Evolutionary conservation across 2,113 vertebrate species (phyloP).

Genomic region (Corythornis cristatus): DNA sequence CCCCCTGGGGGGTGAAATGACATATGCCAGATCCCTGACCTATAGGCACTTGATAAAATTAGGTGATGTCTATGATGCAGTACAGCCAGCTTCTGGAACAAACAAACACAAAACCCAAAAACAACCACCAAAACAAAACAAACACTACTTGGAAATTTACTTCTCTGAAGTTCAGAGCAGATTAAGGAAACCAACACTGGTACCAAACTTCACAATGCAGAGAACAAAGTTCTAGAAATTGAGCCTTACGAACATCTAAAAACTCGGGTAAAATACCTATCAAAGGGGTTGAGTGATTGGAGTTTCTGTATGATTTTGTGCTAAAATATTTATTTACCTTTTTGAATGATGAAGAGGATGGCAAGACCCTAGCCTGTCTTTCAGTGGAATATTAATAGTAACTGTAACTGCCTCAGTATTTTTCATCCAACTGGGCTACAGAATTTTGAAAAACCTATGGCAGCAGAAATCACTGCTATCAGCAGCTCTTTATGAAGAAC

Average conservation of each 20-base stretch:
- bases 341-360: neutral
- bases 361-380: neutral
- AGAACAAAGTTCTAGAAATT: neutral
- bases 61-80: slow-evolving; percentile 62
- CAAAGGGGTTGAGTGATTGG: neutral
- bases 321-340: neutral
- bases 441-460: neutral
- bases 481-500: neutral
- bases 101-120: neutral
- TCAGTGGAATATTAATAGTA: neutral
- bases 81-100: slow-evolving; percentile 46
- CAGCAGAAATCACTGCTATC: neutral
- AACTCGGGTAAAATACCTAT: neutral
- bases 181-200: neutral
- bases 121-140: neutral
- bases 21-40: slow-evolving; percentile 75
- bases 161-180: neutral
- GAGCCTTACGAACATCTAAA: neutral
- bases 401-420: neutral
- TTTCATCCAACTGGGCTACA: neutral
- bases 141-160: slow-evolving; percentile 50
- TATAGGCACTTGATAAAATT: slow-evolving; percentile 75
- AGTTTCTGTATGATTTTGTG: neutral
- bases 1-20: slow-evolving; percentile 68
- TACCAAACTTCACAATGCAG: neutral